phyloP scores from a whole-genome alignment of 2,888 invertebrate genomes.

The Limnephilus lunatus region DNA sequence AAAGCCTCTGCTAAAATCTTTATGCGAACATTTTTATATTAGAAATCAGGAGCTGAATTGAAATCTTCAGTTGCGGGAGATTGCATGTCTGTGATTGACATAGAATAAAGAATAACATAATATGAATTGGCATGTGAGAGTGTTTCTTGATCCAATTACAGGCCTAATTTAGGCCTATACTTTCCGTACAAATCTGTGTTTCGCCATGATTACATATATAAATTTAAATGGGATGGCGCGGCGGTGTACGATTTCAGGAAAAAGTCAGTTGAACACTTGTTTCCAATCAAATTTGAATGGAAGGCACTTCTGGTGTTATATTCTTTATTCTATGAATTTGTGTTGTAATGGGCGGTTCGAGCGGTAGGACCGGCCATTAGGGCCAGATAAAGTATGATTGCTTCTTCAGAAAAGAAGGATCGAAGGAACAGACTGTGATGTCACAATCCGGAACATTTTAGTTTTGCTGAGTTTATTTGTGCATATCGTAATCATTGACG shows the following conservation, averaged over 20 bases:
- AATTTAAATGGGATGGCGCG: no score
- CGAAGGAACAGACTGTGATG: not conserved
- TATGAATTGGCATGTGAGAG: no score
- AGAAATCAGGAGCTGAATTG: not conserved
- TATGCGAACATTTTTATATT: not conserved
- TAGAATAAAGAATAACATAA: no score
- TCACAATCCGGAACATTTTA: not conserved
- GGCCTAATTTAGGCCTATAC: no score
- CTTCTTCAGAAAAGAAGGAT: not conserved
- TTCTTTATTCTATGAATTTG: no score
- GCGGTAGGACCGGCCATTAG: not conserved
- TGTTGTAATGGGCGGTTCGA: not conserved
- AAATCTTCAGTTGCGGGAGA: not conserved
- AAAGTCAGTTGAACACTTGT: no score
- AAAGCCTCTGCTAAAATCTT: not conserved
- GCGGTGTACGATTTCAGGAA: no score
- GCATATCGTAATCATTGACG: not conserved
- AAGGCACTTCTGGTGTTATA: no score
- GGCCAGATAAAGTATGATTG: slow-evolving; percentile 2
- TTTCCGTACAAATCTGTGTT: no score
- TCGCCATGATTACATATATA: no score
- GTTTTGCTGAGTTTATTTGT: not conserved
- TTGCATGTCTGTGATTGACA: not conserved
- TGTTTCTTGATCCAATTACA: no score
- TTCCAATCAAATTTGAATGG: no score